Base-by-base conservation (phyloP, 2,888 invertebrate genomes). In the Papilio elwesi region DNA sequence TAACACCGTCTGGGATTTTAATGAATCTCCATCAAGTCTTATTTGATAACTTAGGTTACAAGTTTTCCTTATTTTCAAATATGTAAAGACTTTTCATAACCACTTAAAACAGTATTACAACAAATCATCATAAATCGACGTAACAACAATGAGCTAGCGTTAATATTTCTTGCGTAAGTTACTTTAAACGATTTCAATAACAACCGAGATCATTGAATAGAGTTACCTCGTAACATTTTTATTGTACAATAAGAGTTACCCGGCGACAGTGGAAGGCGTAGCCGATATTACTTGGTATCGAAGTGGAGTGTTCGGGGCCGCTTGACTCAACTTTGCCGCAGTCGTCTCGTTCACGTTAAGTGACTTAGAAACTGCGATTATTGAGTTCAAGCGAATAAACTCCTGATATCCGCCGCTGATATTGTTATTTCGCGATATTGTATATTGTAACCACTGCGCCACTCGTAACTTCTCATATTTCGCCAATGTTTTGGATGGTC, bases 181-280 rank as follows among this genome's bases (percentile, higher is more conserved):
- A 87, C 85, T 88, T 88, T 87, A 87, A 87, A 83, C 86, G 90
- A 89, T 91, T 91, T 90, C 92, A 92, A 93, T 92, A 92, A 90
- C 89, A 83, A 88, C 83, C 84, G 87, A 87, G 87, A 90, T 91
- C 91, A 90, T 90, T 91, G 89, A 92, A 92, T 91, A 90, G 88
- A 90, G 89, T 91, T 90, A 90, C 88, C 90, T 92, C 92, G 87
- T 93, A 93, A 92, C 90, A 88, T 91, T 93, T 92, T 92, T 92
- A 93, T 92, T 91, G 90, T 88, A 90, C 90, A 89, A 89, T 90
- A 91, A 89, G 90, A 88, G 85, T 85, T 85, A 86, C 86, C 83
- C 85, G 84, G 76, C 82, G 83, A 83, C 85, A 81, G 84, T 84
- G 85, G 84, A 82, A 59, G 59, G 82, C 82, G 83, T 86, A 87